phyloP scores from a whole-genome alignment of 2,888 invertebrate species.

The Epistrophella euchroma region DNA sequence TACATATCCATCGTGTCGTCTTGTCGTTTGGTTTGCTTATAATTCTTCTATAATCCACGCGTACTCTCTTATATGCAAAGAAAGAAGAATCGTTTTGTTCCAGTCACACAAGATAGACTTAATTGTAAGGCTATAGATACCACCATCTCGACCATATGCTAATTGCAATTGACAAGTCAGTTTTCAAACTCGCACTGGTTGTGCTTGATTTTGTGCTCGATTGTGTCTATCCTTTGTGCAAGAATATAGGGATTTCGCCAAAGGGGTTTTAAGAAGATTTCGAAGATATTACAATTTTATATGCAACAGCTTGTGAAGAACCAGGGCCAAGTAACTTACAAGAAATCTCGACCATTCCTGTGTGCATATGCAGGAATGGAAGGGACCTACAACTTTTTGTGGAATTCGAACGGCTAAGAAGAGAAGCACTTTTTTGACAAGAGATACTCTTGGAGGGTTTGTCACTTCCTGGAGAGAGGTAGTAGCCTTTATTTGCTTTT shows the following conservation, averaged over 20 bases:
- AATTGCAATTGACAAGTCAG: constrained; percentile 74
- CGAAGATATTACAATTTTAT: no score
- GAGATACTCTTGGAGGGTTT: no score
- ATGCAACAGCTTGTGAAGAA: no score
- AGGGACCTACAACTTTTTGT: no score
- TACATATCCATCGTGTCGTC: not conserved
- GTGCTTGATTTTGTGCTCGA: constrained; percentile 37
- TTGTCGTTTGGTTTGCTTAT: constrained; percentile 41
- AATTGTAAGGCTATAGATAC: constrained; percentile 3
- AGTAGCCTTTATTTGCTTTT: no score
- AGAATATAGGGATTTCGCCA: not conserved
- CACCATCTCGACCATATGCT: constrained; percentile 67
- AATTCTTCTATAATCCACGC: constrained; percentile 60
- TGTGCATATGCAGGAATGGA: no score
- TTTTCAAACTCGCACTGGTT: constrained; percentile 30
- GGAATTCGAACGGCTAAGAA: no score
- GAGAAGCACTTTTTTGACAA: no score
- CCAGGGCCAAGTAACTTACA: no score
- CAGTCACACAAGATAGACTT: constrained; percentile 50
- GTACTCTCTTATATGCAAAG: not conserved
- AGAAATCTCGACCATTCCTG: no score
- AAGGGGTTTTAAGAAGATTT: no score
- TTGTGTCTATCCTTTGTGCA: constrained; percentile 46
- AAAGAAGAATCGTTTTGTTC: constrained; percentile 50
- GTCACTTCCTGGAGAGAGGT: no score